These are phyloP conservation scores for Drosophila emarginata DNA, from an alignment of 2,888 invertebrate species.

Conservation along the genomic window DNA sequence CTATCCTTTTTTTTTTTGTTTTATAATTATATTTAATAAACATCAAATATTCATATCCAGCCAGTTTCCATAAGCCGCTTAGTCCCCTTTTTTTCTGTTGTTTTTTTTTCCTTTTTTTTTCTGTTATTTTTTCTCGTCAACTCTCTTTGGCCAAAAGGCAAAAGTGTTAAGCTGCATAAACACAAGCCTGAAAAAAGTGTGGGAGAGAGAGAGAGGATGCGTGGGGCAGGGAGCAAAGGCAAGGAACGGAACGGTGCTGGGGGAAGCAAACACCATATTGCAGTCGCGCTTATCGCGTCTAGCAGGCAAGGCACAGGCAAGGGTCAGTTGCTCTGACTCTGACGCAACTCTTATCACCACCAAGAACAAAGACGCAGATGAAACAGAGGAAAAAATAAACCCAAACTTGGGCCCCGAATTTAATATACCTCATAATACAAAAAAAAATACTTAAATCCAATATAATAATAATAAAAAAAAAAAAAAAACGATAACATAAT, in stretches of 20 bases:
- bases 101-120: not conserved
- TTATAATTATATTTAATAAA: slow-evolving; percentile 70
- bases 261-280: slow-evolving; percentile 9
- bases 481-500: too few species aligned
- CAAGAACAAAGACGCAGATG: slow-evolving; percentile 9
- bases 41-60: slow-evolving; percentile 19
- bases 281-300: slow-evolving; percentile 16
- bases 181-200: slow-evolving; percentile 63
- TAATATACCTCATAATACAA: not conserved
- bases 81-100: slow-evolving; percentile 23
- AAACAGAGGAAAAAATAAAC: not conserved
- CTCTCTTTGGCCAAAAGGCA: slow-evolving; percentile 20
- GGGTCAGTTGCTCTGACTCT: slow-evolving; percentile 28
- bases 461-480: too few species aligned
- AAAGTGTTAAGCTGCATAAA: slow-evolving; percentile 74
- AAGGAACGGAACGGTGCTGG: not conserved
- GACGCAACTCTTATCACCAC: slow-evolving; percentile 10
- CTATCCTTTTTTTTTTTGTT: slow-evolving; percentile 18
- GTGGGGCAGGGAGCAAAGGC: not conserved
- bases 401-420: not conserved
- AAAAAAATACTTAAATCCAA: not conserved
- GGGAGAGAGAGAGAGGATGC: slow-evolving; percentile 12
- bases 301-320: slow-evolving; percentile 33
- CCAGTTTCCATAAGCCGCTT: slow-evolving; percentile 63
- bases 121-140: slow-evolving; percentile 33